Conservation (phyloP, 2,888 invertebrate genomes). For the Glaucopsyche alexis region DNA sequence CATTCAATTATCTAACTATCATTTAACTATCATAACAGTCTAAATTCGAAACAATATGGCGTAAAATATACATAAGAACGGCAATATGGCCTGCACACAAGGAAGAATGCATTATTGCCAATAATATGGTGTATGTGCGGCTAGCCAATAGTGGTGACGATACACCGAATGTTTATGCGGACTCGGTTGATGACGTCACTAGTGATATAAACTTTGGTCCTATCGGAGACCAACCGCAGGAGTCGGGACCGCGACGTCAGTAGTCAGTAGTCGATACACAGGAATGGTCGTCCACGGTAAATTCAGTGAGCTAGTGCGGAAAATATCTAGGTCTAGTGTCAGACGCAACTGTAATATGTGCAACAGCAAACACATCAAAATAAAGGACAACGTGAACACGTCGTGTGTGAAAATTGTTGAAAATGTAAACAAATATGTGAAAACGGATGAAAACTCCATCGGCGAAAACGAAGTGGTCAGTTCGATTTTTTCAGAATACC, state of each 20-base stretch:
- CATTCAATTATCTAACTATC: no score
- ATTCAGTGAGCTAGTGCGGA: conserved; percentile 36
- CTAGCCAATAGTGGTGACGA: not conserved
- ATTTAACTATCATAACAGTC: no score
- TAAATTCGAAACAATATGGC: no score
- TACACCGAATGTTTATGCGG: not conserved
- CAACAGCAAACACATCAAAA: conserved; percentile 40
- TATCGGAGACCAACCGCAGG: no score
- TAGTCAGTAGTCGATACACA: conserved; percentile 45
- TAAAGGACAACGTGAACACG: not conserved
- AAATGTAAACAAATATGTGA: conserved; percentile 40
- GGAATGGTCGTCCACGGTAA: conserved; percentile 41
- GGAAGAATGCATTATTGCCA: no score
- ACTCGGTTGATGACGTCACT: not conserved
- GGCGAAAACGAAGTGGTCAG: conserved; percentile 42
- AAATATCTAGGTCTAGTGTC: conserved; percentile 31
- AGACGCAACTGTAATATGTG: conserved; percentile 44
- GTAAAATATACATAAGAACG: no score
- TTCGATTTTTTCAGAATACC: conserved; percentile 26
- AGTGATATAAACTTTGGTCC: not conserved
- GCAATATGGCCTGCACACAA: no score
- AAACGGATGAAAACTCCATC: conserved; percentile 40
- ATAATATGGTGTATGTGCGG: no score
- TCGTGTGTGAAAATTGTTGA: not conserved
- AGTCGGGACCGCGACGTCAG: conserved; percentile 36